Percentiles rank a stretch among this genome's conserved stretches.
phyloP scores from a whole-genome alignment of 64 coral and sea anemone species.

The Stylophora pistillata region DNA sequence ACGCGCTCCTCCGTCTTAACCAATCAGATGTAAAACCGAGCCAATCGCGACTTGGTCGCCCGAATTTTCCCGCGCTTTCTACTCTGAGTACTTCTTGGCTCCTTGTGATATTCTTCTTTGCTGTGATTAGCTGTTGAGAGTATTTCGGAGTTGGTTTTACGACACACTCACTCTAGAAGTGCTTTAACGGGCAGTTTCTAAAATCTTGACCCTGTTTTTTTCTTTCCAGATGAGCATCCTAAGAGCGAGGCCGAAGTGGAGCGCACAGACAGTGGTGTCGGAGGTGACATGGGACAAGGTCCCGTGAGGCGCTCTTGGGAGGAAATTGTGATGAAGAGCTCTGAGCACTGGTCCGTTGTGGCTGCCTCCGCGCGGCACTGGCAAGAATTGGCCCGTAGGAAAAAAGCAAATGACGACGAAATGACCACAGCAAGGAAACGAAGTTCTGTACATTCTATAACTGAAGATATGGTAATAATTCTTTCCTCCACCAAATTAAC shows the following conservation, averaged over 20 bases:
- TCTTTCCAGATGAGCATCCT: not conserved
- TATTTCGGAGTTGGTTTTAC: too few species aligned
- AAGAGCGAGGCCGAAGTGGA: conserved; percentile 76
- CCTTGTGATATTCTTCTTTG: too few species aligned
- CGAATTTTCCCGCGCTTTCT: too few species aligned
- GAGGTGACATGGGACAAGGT: conserved; percentile 72
- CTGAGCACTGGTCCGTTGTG: conserved; percentile 81
- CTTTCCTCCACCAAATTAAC: not conserved
- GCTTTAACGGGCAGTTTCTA: too few species aligned
- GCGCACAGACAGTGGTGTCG: conserved; percentile 89
- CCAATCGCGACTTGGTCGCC: too few species aligned
- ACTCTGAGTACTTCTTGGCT: too few species aligned
- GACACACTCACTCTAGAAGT: too few species aligned
- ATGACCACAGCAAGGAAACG: conserved; percentile 7
- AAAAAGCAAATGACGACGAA: conserved; percentile 32
- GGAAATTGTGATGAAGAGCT: conserved; percentile 86
- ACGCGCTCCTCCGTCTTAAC: too few species aligned
- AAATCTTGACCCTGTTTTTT: not conserved
- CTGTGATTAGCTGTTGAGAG: too few species aligned
- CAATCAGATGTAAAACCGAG: too few species aligned
- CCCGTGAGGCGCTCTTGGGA: conserved; percentile 72
- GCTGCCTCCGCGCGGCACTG: conserved; percentile 82
- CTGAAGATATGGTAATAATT: conserved; percentile 75
- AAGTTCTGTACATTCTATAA: conserved; percentile 39
- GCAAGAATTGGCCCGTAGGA: conserved; percentile 68